phyloP scores from a whole-genome alignment of 2,113 vertebrate species.

The Drymodes brunneopygia region DNA sequence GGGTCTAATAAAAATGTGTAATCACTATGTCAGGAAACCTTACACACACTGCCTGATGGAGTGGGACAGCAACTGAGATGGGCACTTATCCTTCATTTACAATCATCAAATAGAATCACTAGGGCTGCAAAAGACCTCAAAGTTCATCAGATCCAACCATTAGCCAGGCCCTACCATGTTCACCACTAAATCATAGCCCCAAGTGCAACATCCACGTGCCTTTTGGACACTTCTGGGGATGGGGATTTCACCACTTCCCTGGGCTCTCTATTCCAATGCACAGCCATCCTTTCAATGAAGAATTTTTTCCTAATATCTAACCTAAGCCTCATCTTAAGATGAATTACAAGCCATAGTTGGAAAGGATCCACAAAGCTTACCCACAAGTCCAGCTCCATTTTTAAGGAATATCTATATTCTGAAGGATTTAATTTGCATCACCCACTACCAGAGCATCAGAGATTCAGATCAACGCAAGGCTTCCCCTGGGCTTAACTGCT shows the following conservation, averaged over 20 bases:
- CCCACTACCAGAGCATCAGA: background rate
- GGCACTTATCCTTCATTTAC: background rate
- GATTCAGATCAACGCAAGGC: background rate
- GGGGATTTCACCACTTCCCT: background rate
- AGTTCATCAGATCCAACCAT: background rate
- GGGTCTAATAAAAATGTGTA: background rate
- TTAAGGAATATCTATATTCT: background rate
- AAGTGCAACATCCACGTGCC: background rate
- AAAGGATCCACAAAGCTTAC: background rate
- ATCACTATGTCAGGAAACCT: background rate
- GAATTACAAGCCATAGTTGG: background rate
- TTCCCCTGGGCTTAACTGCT: background rate
- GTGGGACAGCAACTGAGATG: background rate
- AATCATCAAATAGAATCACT: background rate
- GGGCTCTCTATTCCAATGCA: background rate
- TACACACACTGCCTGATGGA: background rate
- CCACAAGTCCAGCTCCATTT: background rate
- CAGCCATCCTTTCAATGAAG: background rate
- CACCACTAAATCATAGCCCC: background rate
- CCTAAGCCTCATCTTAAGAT: background rate
- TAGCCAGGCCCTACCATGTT: background rate
- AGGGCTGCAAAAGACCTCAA: background rate
- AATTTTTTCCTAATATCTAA: background rate
- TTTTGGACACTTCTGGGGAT: rapidly evolving
- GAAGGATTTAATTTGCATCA: background rate